A percentile compares a stretch with the other conserved stretches of the same genome.
Evolutionary conservation across 2,113 vertebrate species (phyloP).

Genomic region (Hemicordylus capensis): DNA sequence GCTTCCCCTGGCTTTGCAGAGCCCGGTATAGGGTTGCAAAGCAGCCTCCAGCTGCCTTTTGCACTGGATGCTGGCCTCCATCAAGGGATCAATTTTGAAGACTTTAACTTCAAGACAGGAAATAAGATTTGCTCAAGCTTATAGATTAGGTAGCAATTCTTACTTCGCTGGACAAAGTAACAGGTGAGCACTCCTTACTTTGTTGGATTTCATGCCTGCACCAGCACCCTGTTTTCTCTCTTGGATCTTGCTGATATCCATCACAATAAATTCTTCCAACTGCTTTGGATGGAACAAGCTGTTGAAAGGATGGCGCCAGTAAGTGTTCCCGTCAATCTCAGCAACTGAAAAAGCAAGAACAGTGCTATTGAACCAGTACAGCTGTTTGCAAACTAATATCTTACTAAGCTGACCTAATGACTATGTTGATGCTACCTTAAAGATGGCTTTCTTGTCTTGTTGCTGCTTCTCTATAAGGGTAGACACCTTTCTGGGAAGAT

Average conservation of each 20-base stretch:
- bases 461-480: neutral
- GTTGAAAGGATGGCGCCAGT: slow-evolving; percentile 92
- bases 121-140: neutral
- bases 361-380: neutral
- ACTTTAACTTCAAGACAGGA: neutral
- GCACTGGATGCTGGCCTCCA: too few species aligned
- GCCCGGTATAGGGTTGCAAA: too few species aligned
- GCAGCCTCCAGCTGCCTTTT: too few species aligned
- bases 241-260: slow-evolving; percentile 85
- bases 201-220: slow-evolving; percentile 88
- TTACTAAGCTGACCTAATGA: slow-evolving; percentile 36
- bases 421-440: neutral
- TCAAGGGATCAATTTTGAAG: too few species aligned
- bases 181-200: slow-evolving; percentile 69
- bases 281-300: slow-evolving; percentile 90
- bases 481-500: neutral
- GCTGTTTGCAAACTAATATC: neutral
- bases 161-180: slow-evolving; percentile 89
- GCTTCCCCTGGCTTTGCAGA: too few species aligned
- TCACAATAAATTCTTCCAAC: slow-evolving; percentile 94
- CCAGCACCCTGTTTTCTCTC: slow-evolving; percentile 85
- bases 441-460: neutral
- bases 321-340: slow-evolving; percentile 91
- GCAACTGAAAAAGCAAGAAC: slow-evolving; percentile 80
- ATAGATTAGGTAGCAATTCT: slow-evolving; percentile 6